Base-by-base conservation (phyloP, 2,888 invertebrate species). In the Cryptocheilus praepositus region DNA sequence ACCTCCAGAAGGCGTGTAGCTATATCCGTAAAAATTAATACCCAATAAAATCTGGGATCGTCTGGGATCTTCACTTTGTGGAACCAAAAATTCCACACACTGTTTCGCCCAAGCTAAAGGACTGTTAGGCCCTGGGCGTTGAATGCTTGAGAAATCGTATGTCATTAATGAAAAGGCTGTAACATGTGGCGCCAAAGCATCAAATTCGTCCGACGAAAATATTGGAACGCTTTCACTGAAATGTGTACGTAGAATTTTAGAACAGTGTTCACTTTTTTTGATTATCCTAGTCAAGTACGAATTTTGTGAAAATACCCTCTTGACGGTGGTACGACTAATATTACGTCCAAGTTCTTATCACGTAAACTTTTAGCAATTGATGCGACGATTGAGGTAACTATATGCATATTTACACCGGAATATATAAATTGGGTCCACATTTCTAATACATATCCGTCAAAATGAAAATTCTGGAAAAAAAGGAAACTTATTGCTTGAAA, bases 111-210 rank as follows among this genome's bases (percentile, higher is more conserved):
- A 98, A 73, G 92, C 90, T 0, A 96, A 80, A 0, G 98, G 98
- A 66, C 97, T 95, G 89, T 98, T 98, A 0, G 98, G 96, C 51
- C 97, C 95, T 81, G 96, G 96, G 81, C 94, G 92, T 85, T 95
- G 94, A 13, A 94, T 91, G 86, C 90, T 95, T 1, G 97, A 97
- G 89, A 93, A 98, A 88, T 98, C 98, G 85, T 98, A 98, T 0
- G 98, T 98, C 98, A 98, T 98, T n/a, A 98, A 91, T 43, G 97
- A 97, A 85, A 98, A 96, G 22, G 93, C 95, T 81, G 94, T 94
- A 0, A 98, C 92, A 86, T 93, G 91, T 4, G 94, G 92, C 71
- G 94, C 93, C 58, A 98, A 91, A 55, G 92, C 91, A 81, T 95
- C 93, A 87, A 96, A 96, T 76, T 97, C 94, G 74, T 93, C 91